These are phyloP conservation scores for Apis cerana DNA, from an alignment of 1,140 invertebrate genomes.

Conservation along the genomic window DNA sequence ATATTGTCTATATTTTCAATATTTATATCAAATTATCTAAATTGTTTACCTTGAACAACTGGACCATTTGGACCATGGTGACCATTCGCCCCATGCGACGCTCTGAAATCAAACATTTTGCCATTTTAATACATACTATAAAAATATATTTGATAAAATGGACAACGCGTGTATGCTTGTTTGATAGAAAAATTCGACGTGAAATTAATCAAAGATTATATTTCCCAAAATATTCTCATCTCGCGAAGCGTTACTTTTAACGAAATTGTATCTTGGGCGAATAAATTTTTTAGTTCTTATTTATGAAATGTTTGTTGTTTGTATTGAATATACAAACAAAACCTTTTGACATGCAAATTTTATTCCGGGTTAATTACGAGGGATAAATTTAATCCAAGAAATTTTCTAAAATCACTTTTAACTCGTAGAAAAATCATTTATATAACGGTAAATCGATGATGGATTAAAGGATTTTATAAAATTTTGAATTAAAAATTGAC, in stretches of 20 bases:
- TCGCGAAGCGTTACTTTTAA: slow-evolving; percentile 28
- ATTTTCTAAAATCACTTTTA: background rate
- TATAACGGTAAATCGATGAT: background rate
- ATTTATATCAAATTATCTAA: too few species aligned
- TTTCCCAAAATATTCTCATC: background rate
- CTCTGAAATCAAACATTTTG: slow-evolving; percentile 62
- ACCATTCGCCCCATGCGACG: slow-evolving; percentile 81
- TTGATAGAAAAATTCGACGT: slow-evolving; percentile 31
- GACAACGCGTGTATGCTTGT: slow-evolving; percentile 4
- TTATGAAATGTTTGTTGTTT: slow-evolving; percentile 3
- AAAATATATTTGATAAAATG: background rate
- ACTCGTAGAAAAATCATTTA: background rate
- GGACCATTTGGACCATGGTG: slow-evolving; percentile 85
- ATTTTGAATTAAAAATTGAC: background rate
- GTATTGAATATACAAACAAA: background rate
- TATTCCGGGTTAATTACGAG: background rate
- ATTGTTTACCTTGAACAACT: slow-evolving; percentile 80
- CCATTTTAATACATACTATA: slow-evolving; percentile 28
- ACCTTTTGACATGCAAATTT: background rate
- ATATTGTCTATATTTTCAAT: background rate
- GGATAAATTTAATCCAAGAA: background rate
- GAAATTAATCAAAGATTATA: slow-evolving; percentile 38
- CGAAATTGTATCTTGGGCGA: slow-evolving; percentile 19
- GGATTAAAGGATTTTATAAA: background rate
- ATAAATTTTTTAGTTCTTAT: slow-evolving; percentile 14